Evolutionary conservation across 35 echinoderm and acorn worm species (phyloP), one percentile per base, ranked within the genome.

Genomic region (Anneissia japonica): DNA sequence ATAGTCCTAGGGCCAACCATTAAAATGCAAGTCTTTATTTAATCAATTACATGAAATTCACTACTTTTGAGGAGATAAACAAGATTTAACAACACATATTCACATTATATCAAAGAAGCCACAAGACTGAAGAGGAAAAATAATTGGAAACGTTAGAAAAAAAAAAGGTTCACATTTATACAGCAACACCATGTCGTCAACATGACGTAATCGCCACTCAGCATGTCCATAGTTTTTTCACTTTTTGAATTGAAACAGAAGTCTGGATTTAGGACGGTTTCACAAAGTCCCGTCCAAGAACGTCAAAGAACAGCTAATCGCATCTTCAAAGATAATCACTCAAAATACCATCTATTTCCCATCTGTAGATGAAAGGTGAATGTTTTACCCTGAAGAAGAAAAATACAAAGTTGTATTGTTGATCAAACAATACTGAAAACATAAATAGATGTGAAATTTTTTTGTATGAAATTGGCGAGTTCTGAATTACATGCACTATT

Each of bases 11-110:
- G 51, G 51, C 51, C 51, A 64, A 64, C 51, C 21, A 64, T 64
- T 64, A 64, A 64, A 64, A 64, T 64, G 51, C 51, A 64, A 64
- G 51, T 64, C 51, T 64, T 64, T 64, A 64, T 64, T 64, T 64
- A 64, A 64, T 26, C 51, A 64, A 64, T 64, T 64, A 64, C 51
- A 64, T 64, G 51, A 64, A 64, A 64, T 64, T 64, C 51, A 64
- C 51, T 64, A 16, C 7, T 6, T 64, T 64, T 64, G 7, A 16
- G 7, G 19, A 64, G 51, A 64, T 64, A 64, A 43, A 64, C 51
- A 64, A n/a, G 51, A 64, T 64, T 64, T 64, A 64, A 64, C 51
- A 23, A 64, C 51, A 64, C 51, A 64, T 64, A 64, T 64, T 64
- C 51, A 64, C 51, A 64, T 64, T 64, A 64, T 64, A 64, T 64